These are phyloP conservation scores for Threskiornis aethiopicus DNA, from an alignment of 2,797 vertebrate genomes.

Conservation along the genomic window DNA sequence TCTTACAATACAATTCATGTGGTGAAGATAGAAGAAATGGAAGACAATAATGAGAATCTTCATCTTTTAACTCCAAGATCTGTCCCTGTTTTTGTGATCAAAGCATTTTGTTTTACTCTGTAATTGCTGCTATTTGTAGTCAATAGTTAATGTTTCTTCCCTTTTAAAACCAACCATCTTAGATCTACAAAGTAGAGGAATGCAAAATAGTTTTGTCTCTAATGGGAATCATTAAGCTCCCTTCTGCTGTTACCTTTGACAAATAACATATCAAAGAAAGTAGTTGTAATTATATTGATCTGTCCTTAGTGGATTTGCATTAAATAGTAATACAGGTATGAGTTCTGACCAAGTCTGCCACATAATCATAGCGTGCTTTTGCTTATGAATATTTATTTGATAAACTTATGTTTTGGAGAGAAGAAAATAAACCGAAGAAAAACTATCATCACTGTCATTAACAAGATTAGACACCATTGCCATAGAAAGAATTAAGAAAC, in stretches of 20 bases:
- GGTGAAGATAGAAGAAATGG: neutral
- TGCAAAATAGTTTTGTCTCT: neutral
- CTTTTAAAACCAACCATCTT: neutral
- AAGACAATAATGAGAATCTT: neutral
- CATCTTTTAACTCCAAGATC: neutral
- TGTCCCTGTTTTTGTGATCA: neutral
- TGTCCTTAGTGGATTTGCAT: neutral
- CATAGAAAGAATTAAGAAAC: neutral
- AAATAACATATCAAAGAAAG: neutral
- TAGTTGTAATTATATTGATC: neutral
- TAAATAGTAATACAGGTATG: neutral
- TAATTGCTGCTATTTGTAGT: neutral
- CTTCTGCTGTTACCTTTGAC: neutral
- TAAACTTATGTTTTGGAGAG: neutral
- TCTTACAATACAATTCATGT: rapidly evolving
- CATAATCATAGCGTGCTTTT: neutral
- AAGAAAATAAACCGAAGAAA: neutral
- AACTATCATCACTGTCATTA: neutral
- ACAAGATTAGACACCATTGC: neutral
- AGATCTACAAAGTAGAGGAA: neutral
- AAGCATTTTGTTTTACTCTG: neutral
- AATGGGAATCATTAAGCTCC: neutral
- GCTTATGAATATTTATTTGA: neutral
- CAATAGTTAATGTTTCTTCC: neutral
- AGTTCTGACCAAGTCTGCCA: neutral